phyloP scores from a whole-genome alignment of 2,113 vertebrate genomes.

The Pelodiscus sinensis region DNA sequence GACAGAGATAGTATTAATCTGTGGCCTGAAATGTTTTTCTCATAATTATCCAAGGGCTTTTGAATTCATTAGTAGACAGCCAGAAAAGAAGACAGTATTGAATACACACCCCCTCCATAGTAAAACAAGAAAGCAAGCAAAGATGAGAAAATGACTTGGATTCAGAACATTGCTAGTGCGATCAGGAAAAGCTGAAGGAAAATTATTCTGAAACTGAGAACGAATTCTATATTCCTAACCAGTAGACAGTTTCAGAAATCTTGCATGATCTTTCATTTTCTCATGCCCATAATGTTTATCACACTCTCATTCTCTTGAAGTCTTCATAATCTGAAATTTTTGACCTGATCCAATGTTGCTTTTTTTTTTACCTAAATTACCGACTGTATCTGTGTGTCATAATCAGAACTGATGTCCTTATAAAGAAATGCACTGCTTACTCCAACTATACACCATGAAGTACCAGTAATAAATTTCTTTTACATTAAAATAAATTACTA shows the following conservation, averaged over 20 bases:
- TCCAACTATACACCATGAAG: not conserved
- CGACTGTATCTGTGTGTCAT: not conserved
- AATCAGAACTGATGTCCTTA: rapidly evolving
- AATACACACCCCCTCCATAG: not conserved
- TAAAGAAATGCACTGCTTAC: not conserved
- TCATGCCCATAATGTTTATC: not conserved
- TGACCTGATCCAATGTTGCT: not conserved
- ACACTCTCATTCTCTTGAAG: not conserved
- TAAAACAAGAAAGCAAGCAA: not conserved
- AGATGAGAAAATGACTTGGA: not conserved
- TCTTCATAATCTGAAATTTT: not conserved
- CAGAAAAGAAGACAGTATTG: not conserved
- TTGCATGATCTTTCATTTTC: not conserved
- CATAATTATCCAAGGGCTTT: not conserved
- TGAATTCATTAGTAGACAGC: not conserved
- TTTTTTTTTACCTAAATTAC: not conserved
- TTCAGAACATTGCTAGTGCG: not conserved
- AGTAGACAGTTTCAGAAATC: not conserved
- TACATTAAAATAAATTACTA: not conserved
- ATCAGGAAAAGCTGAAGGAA: not conserved
- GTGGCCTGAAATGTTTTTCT: not conserved
- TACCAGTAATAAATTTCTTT: not conserved
- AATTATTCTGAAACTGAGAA: not conserved
- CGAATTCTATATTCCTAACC: not conserved
- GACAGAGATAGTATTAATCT: not conserved